Evolutionary conservation across 2,113 vertebrate genomes (phyloP), one percentile per base, ranked within the genome.

Genomic region (Boleophthalmus pectinirostris): DNA sequence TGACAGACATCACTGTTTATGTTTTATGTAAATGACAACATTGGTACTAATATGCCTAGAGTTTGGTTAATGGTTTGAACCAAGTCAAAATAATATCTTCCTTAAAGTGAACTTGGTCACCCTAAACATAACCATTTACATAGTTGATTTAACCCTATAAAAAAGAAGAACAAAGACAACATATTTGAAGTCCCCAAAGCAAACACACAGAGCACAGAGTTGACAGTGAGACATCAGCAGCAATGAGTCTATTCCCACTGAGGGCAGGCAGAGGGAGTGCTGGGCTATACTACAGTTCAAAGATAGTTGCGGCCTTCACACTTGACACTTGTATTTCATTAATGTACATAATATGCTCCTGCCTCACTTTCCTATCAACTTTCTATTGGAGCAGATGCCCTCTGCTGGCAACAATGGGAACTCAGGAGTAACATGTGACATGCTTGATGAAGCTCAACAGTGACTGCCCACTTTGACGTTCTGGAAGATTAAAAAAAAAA

Each of bases 111-210:
- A 8, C 38, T 43, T 8, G 38, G 38, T 43, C 38, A 43, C 38
- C 38, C 66, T 87, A 87, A 85, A 16, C 14, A 47, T 16, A 51
- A 51, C 38, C 7, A 43, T 43, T 43, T 43, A 43, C 38, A 43
- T 43, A 43, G 38, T 43, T 51, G 6, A 18, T 51, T 66, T 81
- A 77, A 77, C 71, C 74, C 53, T 78, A 29, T 73, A 16, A 70
- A 46, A 24, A 85, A 83, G 68, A 88, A 45, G 72, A 84, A 85
- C 87, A 20, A 23, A 79, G 79, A 81, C 11, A 77, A n/a, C 66
- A 82, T 10, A 82, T 76, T 70, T 53, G 3, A 79, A 85, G 80
- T 21, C 21, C 79, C 76, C 68, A 87, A 84, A 82, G 68, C 74
- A 78, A 64, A 82, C 74, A 79, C 43, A 84, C 72, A 81, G 57